Evolutionary conservation across 2,888 invertebrate species (phyloP), one percentile per base, ranked within the genome.

Genomic region (Unio delphinus): DNA sequence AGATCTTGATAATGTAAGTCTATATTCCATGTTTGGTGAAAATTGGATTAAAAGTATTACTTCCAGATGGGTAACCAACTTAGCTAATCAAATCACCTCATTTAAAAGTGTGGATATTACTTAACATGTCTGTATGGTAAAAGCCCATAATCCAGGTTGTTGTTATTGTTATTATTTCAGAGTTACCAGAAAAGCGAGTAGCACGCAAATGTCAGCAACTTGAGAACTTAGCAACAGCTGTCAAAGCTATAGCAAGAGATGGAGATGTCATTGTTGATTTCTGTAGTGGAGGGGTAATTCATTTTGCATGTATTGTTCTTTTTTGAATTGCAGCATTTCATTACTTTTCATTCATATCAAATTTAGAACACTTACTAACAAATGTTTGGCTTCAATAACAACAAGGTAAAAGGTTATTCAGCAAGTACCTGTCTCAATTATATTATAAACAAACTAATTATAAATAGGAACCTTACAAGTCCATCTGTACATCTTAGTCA

Each of bases 241-340:
- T 95, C 0, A 88, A 94, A n/a, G 92, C 92, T 68, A 90, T 96
- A 69, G 94, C 95, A 0, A 92, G 92, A 81, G 78, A 82, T 55
- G 88, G 93, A 0, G 93, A 95, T 83, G 90, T 92, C 23, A 95
- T 98, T 80, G 95, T 98, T 0, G 98, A 98, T 89, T 98, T 98
- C 90, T 98, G 98, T 89, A 95, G 96, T 84, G 98, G 98, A 3
- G 95, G 96, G 83, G 90, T 89, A 80, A 72, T 85, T 80, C 26
- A n/a, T 55, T n/a, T 6, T 65, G 45, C 6, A 20, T 65, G 28
- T 23, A 56, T 57, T 26, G n/a, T 64, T 64, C 45, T 30, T 54
- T 28, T 1, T 17, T 30, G 11, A n/a, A 7, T 34, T 61, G 15
- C 18, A 60, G 17, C 26, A 55, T 57, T 54, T 20, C 8, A 55